Conservation (phyloP, 2,888 invertebrate genomes). For the Artemia sinica region DNA sequence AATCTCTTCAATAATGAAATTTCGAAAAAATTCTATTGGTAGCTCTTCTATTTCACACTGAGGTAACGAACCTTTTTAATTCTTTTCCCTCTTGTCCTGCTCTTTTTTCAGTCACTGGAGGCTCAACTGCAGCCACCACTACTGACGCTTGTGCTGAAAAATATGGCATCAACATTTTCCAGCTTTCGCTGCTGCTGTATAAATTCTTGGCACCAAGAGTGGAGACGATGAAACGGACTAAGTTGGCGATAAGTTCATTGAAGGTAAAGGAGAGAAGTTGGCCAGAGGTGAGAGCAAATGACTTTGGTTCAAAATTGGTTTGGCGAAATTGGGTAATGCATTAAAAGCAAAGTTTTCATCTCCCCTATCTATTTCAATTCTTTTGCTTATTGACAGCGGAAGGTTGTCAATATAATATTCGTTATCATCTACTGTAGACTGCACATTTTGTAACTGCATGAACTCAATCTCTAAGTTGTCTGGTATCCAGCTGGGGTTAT, state of each 20-base stretch:
- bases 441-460: too few species aligned
- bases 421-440: too few species aligned
- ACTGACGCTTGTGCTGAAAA: background rate
- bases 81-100: background rate
- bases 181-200: background rate
- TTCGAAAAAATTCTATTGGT: conserved; percentile 1
- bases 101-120: background rate
- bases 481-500: background rate
- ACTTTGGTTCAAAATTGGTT: conserved; percentile 2
- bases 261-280: too few species aligned
- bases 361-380: background rate
- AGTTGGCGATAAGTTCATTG: too few species aligned
- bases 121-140: background rate
- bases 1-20: conserved; percentile 4
- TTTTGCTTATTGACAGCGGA: background rate
- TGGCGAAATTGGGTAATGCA: background rate
- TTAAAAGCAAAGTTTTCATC: background rate
- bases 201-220: too few species aligned
- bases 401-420: background rate
- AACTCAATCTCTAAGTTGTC: background rate
- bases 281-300: too few species aligned
- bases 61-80: background rate
- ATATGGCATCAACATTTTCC: background rate
- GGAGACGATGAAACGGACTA: too few species aligned
- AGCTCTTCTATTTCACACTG: background rate